Evolutionary conservation across 2,888 invertebrate species (phyloP), one percentile per base, ranked within the genome.

Genomic region (Smittia aterrima): DNA sequence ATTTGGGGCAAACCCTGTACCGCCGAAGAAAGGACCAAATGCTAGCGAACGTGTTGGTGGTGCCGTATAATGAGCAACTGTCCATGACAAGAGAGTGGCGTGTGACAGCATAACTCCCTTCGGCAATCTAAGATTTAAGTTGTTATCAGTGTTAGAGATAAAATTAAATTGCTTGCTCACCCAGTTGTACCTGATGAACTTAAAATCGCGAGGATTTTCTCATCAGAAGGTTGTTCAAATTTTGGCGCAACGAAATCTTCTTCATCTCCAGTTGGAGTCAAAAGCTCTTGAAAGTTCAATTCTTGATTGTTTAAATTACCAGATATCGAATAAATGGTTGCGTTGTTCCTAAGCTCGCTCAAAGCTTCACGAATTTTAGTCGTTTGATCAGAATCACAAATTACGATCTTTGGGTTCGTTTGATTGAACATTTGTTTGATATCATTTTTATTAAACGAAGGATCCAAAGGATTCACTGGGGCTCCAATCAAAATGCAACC

Each of bases 401-500:
- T 40, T 16, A 70, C 53, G 22, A 70, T 1, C 24, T 70, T 70
- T 1, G 70, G 70, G 20, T 25, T 41, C n/a, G 70, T 70, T 16
- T 32, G 24, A 22, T 7, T 25, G 16, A 41, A 70, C 47, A 70
- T 47, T 6, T 70, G 70, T 16, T 66, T 71, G 24, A 66, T 58
- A 2, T 74, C 62, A 53, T 74, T 70, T 40, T 74, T 71, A 1
- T 41, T 68, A 9, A 32, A 72, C 7, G 24, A 11, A 11, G 62
- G 24, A 54, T 75, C 75, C 7, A 82, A 77, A 0, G 81, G 79
- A 77, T 81, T 82, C 1, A 82, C 79, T 7, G 81, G 79, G 0
- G 79, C 79, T 1, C 81, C 81, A 68, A 80, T 79, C 13, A 80
- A 76, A 22, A 82, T 76, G n/a, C 38, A 25, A 22, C 67, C 75